A percentile compares a stretch with the other conserved stretches of the same genome.
Evolutionary conservation across 2,888 invertebrate species (phyloP).

Genomic region (Axea sp.): DNA sequence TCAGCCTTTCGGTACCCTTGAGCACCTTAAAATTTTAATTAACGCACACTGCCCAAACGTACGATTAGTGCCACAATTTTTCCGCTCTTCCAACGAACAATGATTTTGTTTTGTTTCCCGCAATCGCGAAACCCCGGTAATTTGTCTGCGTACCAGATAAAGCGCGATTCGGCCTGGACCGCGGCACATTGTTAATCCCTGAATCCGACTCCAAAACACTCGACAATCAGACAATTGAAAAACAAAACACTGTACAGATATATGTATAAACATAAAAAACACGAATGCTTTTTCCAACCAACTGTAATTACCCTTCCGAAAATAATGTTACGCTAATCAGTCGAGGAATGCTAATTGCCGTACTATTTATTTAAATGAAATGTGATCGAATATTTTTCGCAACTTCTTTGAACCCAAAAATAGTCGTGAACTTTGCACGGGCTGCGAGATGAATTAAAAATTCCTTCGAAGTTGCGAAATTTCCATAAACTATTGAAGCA

Average conservation of each 20-base stretch:
- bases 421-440: too few relatives aligned
- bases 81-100: neutral
- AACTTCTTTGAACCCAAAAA: too few relatives aligned
- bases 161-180: constrained; percentile 8
- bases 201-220: constrained; percentile 10
- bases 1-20: neutral
- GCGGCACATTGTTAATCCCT: constrained; percentile 33
- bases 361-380: too few relatives aligned
- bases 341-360: too few relatives aligned
- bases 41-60: constrained; percentile 4
- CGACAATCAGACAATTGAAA: constrained; percentile 26
- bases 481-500: too few relatives aligned
- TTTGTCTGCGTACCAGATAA: constrained; percentile 30
- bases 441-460: too few relatives aligned
- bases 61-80: constrained; percentile 12
- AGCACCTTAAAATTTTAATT: constrained; percentile 25
- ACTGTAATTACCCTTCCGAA: constrained; percentile 7
- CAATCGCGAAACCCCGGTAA: constrained; percentile 14
- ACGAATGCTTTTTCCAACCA: too few relatives aligned
- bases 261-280: too few relatives aligned
- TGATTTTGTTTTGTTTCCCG: neutral
- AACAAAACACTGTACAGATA: constrained; percentile 17
- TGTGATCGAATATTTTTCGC: too few relatives aligned
- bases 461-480: too few relatives aligned
- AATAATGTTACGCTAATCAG: too few relatives aligned